Base-by-base conservation (phyloP, 2,113 vertebrate genomes). In the Sakesphorus luctuosus region DNA sequence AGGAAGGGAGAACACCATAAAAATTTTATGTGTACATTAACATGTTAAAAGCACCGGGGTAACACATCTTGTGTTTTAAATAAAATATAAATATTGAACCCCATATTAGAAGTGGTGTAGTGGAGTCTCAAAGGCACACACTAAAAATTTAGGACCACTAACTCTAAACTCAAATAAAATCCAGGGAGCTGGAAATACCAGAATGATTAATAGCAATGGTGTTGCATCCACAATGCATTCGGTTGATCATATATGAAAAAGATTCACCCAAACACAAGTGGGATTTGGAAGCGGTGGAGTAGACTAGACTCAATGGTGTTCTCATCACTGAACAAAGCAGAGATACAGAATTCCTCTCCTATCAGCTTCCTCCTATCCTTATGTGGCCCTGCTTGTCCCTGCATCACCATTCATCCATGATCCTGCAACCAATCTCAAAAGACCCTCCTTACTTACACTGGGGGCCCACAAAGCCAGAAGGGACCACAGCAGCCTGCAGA, bases 1-100 rank as follows among this genome's bases (percentile, higher is more conserved):
- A 90, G 88, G 88, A 80, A 86, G 78, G 66, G 56, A 91, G 44
- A 4, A 7, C 0, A 1, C 53, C 23, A 44, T 92, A 92, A 96
- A 94, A 80, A 14, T 74, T 91, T 90, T 92, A 83, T 80, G 49
- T n/a, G 36, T 80, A 18, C 56, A 69, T 90, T 94, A 93, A 78
- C 91, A 85, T 52, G 83, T 67, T 91, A 95, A 95, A 94, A 96
- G 58, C 53, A 83, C 78, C 83, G 67, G 69, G 80, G 52, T 90
- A 93, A 94, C 44, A 90, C 90, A 63, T 43, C 68, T 46, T 90
- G 53, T 83, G 68, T 88, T 95, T 92, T 88, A 93, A 93, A 90
- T 65, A 95, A 90, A 95, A 94, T 83, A 36, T 36, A 92, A 93
- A 77, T 76, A 66, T 40, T 10, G 10, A 90, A 88, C 59, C n/a